These are phyloP conservation scores for Trialeurodes vaporariorum DNA, from an alignment of 1,140 invertebrate species.

Conservation along the genomic window DNA sequence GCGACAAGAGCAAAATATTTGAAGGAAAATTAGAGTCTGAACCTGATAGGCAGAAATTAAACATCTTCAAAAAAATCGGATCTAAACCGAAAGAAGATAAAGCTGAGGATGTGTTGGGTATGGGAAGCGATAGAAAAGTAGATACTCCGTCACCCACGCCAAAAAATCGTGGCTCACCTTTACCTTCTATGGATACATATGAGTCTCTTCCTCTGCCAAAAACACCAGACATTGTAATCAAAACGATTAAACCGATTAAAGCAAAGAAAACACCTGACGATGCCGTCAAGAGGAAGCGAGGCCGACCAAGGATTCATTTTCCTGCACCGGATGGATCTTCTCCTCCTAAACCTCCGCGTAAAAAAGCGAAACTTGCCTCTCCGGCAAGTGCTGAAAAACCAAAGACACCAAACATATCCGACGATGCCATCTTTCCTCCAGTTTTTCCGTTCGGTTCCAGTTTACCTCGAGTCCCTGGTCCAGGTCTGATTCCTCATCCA, in stretches of 20 bases:
- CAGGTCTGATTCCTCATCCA: background rate
- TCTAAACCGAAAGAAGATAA: constrained; percentile 1
- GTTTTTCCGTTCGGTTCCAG: background rate
- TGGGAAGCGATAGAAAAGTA: background rate
- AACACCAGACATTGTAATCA: background rate
- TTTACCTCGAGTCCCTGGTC: background rate
- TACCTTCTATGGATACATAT: background rate
- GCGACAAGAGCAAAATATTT: constrained; percentile 6
- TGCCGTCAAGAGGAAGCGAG: background rate
- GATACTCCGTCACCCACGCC: background rate
- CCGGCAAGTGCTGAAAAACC: background rate
- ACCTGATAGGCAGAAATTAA: constrained; percentile 67
- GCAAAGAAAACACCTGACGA: too few relatives aligned
- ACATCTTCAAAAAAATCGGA: constrained; percentile 70
- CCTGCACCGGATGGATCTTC: background rate
- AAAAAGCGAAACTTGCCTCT: background rate
- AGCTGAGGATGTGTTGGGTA: background rate
- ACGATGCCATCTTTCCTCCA: background rate
- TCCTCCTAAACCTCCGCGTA: background rate
- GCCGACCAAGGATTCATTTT: background rate
- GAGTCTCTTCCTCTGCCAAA: background rate
- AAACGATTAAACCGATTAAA: background rate
- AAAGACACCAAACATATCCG: background rate
- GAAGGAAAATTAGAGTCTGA: constrained; percentile 60
- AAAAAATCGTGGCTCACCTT: background rate